Evolutionary conservation across 2,113 vertebrate genomes (phyloP).

Genomic region (Oplegnathus fasciatus): DNA sequence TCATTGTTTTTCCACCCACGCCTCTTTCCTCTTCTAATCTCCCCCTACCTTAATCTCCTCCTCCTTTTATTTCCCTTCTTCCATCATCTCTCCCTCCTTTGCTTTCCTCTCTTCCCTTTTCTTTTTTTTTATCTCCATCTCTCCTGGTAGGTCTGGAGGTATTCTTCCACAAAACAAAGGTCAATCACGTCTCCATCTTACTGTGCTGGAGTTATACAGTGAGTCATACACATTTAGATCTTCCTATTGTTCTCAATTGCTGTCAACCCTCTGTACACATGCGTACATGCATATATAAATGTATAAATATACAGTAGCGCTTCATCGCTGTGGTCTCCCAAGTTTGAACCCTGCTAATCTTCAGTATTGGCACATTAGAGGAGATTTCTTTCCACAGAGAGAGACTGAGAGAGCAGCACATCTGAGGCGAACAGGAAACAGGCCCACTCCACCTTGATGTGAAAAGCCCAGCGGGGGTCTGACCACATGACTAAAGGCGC

Average conservation of each 20-base stretch:
- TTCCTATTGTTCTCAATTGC: slow-evolving; percentile 7
- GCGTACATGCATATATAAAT: background rate
- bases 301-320: background rate
- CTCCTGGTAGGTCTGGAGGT: background rate
- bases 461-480: slow-evolving; percentile 63
- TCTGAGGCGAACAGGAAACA: slow-evolving; percentile 49
- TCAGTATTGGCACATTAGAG: slow-evolving; percentile 23
- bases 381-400: slow-evolving; percentile 23
- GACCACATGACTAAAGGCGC: slow-evolving; percentile 57
- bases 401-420: slow-evolving; percentile 22
- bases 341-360: slow-evolving; percentile 31
- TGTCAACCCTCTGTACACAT: background rate
- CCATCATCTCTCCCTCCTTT: background rate
- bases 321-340: background rate
- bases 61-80: background rate
- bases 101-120: background rate
- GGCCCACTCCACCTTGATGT: slow-evolving; percentile 55
- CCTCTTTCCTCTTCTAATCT: background rate
- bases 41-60: background rate
- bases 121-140: background rate
- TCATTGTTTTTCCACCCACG: background rate
- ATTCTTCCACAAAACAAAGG: background rate
- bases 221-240: slow-evolving; percentile 10
- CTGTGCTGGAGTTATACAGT: background rate
- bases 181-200: background rate